Conservation (phyloP, 1,140 invertebrate genomes). For the Neomicropteryx cornuta region DNA sequence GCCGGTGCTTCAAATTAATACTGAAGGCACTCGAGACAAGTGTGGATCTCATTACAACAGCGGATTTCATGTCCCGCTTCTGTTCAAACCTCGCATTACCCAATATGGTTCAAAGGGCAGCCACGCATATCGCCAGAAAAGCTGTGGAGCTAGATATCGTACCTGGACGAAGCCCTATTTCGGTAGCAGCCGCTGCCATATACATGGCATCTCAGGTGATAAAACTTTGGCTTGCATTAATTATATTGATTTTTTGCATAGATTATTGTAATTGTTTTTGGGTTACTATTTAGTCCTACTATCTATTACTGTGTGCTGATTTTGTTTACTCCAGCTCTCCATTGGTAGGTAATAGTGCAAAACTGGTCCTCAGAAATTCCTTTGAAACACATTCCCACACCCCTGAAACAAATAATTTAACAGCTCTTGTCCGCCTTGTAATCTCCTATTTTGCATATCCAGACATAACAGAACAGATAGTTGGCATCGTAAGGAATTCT, state of each 20-base stretch:
- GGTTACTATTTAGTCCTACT: conserved; percentile 9
- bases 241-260: conserved; percentile 5
- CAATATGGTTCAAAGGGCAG: conserved; percentile 86
- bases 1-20: conserved; percentile 91
- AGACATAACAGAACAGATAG: no score
- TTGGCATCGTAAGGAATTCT: no score
- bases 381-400: no score
- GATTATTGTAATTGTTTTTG: conserved; percentile 8
- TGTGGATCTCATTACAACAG: conserved; percentile 95
- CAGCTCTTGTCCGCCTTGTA: no score
- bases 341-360: no score
- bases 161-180: conserved; percentile 96
- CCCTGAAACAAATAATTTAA: no score
- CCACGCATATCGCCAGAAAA: conserved; percentile 92
- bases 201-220: conserved; percentile 96
- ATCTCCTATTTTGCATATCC: no score
- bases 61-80: conserved; percentile 95
- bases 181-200: conserved; percentile 97
- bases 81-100: conserved; percentile 80
- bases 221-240: background rate
- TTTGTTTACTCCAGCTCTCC: no score
- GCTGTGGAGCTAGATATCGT: conserved; percentile 97
- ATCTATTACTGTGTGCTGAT: no score
- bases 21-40: conserved; percentile 87
- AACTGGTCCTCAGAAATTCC: no score